These are phyloP conservation scores for Albula goreensis DNA, from an alignment of 2,113 vertebrate genomes.

Conservation along the genomic window DNA sequence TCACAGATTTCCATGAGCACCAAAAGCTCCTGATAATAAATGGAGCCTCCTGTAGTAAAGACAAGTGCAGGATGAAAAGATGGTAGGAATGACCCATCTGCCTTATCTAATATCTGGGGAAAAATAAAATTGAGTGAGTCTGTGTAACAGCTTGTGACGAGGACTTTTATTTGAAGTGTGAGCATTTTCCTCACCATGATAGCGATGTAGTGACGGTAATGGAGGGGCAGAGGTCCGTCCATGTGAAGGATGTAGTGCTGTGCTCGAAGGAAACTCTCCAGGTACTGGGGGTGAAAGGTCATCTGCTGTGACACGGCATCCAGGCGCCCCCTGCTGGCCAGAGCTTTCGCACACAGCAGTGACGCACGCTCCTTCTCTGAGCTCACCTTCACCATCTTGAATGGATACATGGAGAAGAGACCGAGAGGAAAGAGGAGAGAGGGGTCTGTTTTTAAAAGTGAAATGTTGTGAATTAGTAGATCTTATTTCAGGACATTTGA, in stretches of 20 bases:
- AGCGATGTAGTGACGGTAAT: slow-evolving; percentile 77
- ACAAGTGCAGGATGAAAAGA: too few species aligned
- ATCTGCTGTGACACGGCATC: slow-evolving; percentile 82
- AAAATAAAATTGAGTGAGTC: too few species aligned
- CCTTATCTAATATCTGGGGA: too few species aligned
- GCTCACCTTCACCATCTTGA: slow-evolving; percentile 74
- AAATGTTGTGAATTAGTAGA: too few species aligned
- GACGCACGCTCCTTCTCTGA: slow-evolving; percentile 76
- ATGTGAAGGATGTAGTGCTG: slow-evolving; percentile 82
- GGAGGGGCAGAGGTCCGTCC: slow-evolving; percentile 76
- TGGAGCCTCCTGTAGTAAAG: too few species aligned
- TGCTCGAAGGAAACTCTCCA: slow-evolving; percentile 76
- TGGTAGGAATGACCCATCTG: too few species aligned
- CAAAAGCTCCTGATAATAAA: too few species aligned
- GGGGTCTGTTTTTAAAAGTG: background rate
- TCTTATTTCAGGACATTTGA: too few species aligned
- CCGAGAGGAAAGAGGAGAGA: background rate
- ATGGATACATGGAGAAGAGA: slow-evolving; percentile 11
- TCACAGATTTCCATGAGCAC: too few species aligned
- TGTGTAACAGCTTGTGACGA: too few species aligned
- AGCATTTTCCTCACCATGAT: slow-evolving; percentile 67
- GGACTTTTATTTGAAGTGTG: too few species aligned
- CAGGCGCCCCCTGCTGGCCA: slow-evolving; percentile 76
- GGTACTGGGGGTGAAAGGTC: slow-evolving; percentile 76
- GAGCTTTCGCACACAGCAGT: slow-evolving; percentile 75